These are phyloP conservation scores for Tyrannus savana DNA, from an alignment of 2,113 vertebrate genomes.

Conservation along the genomic window DNA sequence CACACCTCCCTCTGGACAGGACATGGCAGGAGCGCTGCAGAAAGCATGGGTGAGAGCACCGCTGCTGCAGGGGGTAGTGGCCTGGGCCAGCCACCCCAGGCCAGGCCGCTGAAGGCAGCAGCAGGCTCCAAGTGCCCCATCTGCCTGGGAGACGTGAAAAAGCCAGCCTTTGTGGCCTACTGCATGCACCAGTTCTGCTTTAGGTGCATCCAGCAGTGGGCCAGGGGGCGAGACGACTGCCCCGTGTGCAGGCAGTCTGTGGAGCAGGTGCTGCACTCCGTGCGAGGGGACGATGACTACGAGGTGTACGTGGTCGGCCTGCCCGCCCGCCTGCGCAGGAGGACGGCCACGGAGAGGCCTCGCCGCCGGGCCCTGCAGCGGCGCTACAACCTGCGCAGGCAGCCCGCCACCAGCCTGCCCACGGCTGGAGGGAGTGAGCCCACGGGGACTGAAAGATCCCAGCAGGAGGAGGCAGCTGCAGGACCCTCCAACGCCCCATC, in stretches of 20 bases:
- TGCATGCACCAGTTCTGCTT: not conserved
- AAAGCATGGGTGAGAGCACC: not conserved
- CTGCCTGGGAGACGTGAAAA: not conserved
- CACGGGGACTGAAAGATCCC: fast-evolving
- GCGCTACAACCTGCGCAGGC: not conserved
- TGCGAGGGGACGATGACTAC: not conserved
- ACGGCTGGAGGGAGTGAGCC: fast-evolving
- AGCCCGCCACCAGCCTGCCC: fast-evolving
- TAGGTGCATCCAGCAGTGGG: not conserved
- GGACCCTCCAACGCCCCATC: too few species aligned
- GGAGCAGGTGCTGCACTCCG: not conserved
- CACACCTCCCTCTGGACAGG: too few species aligned
- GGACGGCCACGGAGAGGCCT: not conserved
- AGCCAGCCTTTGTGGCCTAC: not conserved
- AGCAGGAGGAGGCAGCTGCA: not conserved
- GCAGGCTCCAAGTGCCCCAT: not conserved
- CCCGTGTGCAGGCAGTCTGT: not conserved
- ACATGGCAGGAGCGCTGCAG: not conserved
- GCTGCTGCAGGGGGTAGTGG: not conserved
- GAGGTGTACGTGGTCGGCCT: not conserved
- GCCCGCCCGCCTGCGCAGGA: not conserved
- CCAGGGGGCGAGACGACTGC: not conserved
- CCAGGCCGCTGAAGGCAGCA: not conserved
- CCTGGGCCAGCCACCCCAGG: not conserved
- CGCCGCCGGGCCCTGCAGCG: not conserved